Evolutionary conservation across 1,140 invertebrate genomes (phyloP).

Genomic region (Latrodectus geometricus): DNA sequence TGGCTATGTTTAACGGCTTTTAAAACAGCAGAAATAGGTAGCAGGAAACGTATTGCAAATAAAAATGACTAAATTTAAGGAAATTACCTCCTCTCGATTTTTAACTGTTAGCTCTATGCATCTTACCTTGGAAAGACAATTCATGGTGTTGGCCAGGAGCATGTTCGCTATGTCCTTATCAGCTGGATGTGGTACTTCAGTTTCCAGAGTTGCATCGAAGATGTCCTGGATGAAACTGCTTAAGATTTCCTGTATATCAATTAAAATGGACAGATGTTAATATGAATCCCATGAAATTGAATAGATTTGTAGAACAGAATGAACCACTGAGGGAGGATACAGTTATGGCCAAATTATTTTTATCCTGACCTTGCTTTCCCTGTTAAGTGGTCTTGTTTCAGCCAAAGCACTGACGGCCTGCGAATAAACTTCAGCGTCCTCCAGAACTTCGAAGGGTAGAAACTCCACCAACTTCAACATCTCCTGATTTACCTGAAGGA

Average conservation of each 20-base stretch:
- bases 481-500: slow-evolving; percentile 31
- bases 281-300: background rate
- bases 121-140: slow-evolving; percentile 37
- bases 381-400: slow-evolving; percentile 45
- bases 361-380: slow-evolving; percentile 41
- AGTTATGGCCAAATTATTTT: too few species aligned
- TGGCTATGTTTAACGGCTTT: background rate
- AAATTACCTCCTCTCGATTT: too few species aligned
- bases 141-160: slow-evolving; percentile 37
- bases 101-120: too few species aligned
- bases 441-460: slow-evolving; percentile 44
- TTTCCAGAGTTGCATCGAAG: background rate
- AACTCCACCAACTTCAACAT: slow-evolving; percentile 21
- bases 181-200: slow-evolving; percentile 26
- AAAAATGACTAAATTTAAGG: too few species aligned
- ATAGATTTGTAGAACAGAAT: background rate
- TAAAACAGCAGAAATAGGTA: too few species aligned
- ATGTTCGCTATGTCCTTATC: slow-evolving; percentile 30
- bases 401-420: slow-evolving; percentile 44
- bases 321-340: background rate
- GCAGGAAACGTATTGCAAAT: too few species aligned
- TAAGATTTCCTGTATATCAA: slow-evolving; percentile 3
- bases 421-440: slow-evolving; percentile 42
- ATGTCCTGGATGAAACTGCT: slow-evolving; percentile 32
- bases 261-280: background rate